Evolutionary conservation across 2,113 vertebrate species (phyloP), one percentile per base, ranked within the genome.

Genomic region (Excalfactoria chinensis): DNA sequence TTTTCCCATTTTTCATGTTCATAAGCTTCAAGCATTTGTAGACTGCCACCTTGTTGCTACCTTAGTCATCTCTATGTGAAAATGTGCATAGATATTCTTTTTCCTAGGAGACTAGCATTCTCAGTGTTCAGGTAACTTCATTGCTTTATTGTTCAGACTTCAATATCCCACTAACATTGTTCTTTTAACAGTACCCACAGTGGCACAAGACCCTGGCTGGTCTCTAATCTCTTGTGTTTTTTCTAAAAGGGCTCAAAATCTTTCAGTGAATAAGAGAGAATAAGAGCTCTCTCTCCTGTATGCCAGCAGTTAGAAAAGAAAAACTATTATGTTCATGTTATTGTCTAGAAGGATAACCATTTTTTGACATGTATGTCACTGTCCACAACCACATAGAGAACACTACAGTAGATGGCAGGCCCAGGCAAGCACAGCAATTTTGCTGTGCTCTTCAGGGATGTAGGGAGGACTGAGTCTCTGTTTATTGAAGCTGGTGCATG

Each of bases 361-460:
- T 79, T 76, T 12, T 72, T 83, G 81, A 82, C 82, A 46, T 0
- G 18, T 28, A 44, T 76, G 32, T 41, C 49, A 14, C 28, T 35
- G 5, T 40, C 66, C 46, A 18, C 8, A 69, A 6, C 70, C 37
- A 62, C 59, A 8, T 82, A n/a, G 43, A 26, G 46, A 53, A 69
- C 19, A 11, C 5, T 11, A 34, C 28, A 51, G 0, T 34, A 48
- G 62, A 7, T 68, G 13, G 22, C 34, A 58, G 28, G 5, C 49
- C 41, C 5, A 7, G 46, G 37, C 25, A 44, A 85, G n/a, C 4
- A 3, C 3, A 2, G 3, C 7, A 21, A 51, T 85, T 87, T 60
- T 73, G 55, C 21, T 11, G 0, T 18, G 11, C 18, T 70, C 43
- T 8, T 37, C 58, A 71, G n/a, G 0, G 2, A 12, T 17, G 21